Evolutionary conservation across 2,888 invertebrate genomes (phyloP).

Genomic region (Halictus ligatus): DNA sequence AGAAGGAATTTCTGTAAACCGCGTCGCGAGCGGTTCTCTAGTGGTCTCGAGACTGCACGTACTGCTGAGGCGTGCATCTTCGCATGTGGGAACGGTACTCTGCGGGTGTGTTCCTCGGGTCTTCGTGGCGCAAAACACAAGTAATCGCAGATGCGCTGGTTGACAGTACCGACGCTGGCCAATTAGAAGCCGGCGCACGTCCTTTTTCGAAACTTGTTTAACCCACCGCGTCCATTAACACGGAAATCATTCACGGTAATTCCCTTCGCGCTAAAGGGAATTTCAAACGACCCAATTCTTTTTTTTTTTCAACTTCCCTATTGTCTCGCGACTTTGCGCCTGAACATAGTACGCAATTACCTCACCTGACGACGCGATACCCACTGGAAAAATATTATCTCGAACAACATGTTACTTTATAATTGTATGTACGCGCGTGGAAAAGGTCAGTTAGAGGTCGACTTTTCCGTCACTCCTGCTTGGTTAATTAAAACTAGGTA

Average conservation of each 20-base stretch:
- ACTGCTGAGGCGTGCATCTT: slow-evolving; percentile 14
- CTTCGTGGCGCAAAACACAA: not conserved
- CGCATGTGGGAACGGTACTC: not conserved
- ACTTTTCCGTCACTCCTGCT: too few species aligned
- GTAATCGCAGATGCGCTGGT: not conserved
- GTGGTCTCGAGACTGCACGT: slow-evolving; percentile 11
- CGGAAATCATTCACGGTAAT: not conserved
- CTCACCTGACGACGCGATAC: too few species aligned
- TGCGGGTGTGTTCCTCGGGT: not conserved
- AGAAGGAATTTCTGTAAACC: slow-evolving; percentile 2
- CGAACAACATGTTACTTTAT: too few species aligned
- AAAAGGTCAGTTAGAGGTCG: too few species aligned
- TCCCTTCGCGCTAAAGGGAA: not conserved
- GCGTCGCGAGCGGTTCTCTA: slow-evolving; percentile 13
- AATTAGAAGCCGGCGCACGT: slow-evolving; percentile 2
- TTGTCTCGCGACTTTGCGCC: too few species aligned
- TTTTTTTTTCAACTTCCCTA: not conserved
- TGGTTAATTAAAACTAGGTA: too few species aligned
- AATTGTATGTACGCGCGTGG: too few species aligned
- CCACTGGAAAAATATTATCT: too few species aligned
- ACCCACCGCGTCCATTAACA: not conserved
- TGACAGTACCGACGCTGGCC: not conserved
- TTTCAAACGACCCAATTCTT: not conserved
- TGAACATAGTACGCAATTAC: too few species aligned
- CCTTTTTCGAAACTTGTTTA: not conserved